Evolutionary conservation across 1,140 invertebrate species (phyloP), one percentile per base, ranked within the genome.

Genomic region (Bicyclus anynana): DNA sequence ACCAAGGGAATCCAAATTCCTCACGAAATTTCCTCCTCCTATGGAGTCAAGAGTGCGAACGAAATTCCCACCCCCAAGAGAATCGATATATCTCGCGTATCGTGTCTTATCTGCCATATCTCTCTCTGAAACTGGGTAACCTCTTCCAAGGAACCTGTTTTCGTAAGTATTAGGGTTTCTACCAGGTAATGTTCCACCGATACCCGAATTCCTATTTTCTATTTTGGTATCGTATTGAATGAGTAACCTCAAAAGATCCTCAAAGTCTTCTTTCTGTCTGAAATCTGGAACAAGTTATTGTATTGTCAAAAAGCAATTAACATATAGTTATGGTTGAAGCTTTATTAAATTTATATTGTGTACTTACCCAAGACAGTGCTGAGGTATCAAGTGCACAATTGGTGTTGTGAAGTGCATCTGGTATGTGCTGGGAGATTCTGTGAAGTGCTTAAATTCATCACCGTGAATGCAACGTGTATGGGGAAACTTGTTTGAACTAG

Each of bases 51-150:
- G 59, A 62, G 76, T 77, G 12, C 88, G 74, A 3, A 90, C 74
- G 13, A 90, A 63, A 65, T 90, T 74, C 12, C 82, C 74, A n/a
- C 82, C 84, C 0, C 82, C 87, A 2, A 90, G 77, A 7, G 77
- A 70, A 59, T 91, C 90, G 12, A 90, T 59, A 62, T 87, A 89
- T 66, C 88, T 73, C 3, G 74, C 50, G 65, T 77, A 81, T 74
- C 65, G n/a, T 73, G 69, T 7, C 69, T 74, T 59, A n/a, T 67
- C 67, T 55, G 77, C 72, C 6, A 73, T 9, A 47, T 75, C 75
- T 55, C 80, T 67, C 10, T 67, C 70, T 5, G 74, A 23, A 12
- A 80, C 55, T 18, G 59, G 51, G 5, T 66, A 58, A 23, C 73
- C 74, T 16, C 77, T 72, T 73, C 10, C 72, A 26, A 7, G 53